Conservation (phyloP, 2,888 invertebrate genomes). For the Acleris cristana region DNA sequence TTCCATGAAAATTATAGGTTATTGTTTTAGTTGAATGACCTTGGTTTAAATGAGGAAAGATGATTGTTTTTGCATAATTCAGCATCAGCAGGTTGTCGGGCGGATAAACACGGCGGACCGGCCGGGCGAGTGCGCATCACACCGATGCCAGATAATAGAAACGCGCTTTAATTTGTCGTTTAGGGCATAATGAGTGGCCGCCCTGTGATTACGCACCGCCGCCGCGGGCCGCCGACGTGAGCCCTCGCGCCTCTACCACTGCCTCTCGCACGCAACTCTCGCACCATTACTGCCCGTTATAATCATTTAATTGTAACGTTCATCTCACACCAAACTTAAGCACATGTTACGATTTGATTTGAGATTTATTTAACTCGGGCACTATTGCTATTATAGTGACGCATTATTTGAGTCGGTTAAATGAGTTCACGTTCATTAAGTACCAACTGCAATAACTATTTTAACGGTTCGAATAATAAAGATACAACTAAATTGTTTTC, state of each 20-base stretch:
- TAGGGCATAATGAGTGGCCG: slow-evolving; percentile 81
- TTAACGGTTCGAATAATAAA: too few species aligned
- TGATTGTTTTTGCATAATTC: slow-evolving; percentile 64
- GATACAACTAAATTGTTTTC: too few species aligned
- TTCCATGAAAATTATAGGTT: slow-evolving; percentile 33
- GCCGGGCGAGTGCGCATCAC: slow-evolving; percentile 65
- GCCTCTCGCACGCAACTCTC: slow-evolving; percentile 19
- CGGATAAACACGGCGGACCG: slow-evolving; percentile 61
- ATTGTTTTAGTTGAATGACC: slow-evolving; percentile 28
- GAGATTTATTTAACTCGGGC: slow-evolving; percentile 26
- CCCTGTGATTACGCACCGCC: slow-evolving; percentile 84
- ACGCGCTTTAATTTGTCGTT: slow-evolving; percentile 84
- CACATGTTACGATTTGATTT: slow-evolving; percentile 17
- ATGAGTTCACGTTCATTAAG: too few species aligned
- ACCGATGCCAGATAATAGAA: slow-evolving; percentile 81
- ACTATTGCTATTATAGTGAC: too few species aligned
- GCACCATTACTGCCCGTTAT: slow-evolving; percentile 1
- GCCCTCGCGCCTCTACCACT: slow-evolving; percentile 53
- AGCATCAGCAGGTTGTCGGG: slow-evolving; percentile 55
- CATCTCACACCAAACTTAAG: slow-evolving; percentile 32
- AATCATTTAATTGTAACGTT: slow-evolving; percentile 22
- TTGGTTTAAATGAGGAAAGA: slow-evolving; percentile 39
- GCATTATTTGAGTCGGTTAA: slow-evolving; percentile 38
- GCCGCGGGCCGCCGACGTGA: slow-evolving; percentile 81
- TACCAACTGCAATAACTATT: too few species aligned